A percentile compares a stretch with the other conserved stretches of the same genome.
These are phyloP conservation scores for Pangasius mekongensis DNA, from an alignment of 2,797 vertebrate species.

Conservation along the genomic window DNA sequence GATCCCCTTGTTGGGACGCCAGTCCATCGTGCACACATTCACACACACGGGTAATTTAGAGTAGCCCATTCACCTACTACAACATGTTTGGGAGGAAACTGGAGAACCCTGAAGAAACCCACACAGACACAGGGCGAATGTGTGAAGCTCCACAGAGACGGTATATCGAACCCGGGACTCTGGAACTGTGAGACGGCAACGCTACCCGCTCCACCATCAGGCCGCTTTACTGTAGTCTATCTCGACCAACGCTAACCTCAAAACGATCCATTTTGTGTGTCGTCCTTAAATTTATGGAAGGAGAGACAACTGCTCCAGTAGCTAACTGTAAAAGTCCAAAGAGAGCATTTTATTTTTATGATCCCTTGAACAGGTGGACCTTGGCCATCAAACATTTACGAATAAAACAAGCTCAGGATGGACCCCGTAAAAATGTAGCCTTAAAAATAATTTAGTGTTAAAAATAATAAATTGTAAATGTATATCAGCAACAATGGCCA, in stretches of 20 bases:
- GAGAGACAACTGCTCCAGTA: not conserved
- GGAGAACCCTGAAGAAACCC: not conserved
- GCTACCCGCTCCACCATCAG: not conserved
- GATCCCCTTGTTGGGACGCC: not conserved
- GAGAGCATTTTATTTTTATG: not conserved
- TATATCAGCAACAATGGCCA: not conserved
- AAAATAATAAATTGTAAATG: slow-evolving; percentile 2
- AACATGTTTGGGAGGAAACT: not conserved
- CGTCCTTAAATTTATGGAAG: not conserved
- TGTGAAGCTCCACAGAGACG: not conserved
- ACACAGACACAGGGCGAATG: not conserved
- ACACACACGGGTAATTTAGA: not conserved
- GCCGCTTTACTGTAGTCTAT: not conserved
- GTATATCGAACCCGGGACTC: not conserved
- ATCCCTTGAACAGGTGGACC: not conserved
- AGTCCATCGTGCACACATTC: not conserved
- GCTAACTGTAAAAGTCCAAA: slow-evolving; percentile 1
- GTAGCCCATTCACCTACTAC: not conserved
- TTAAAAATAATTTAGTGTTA: slow-evolving; percentile 25
- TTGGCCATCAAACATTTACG: not conserved
- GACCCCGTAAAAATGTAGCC: not conserved
- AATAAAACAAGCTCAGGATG: slow-evolving; percentile 15
- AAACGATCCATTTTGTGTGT: not conserved
- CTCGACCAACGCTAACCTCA: not conserved
- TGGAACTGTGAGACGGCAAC: not conserved